Conservation (phyloP, 1,140 invertebrate species). For the Epicauta chinensis region DNA sequence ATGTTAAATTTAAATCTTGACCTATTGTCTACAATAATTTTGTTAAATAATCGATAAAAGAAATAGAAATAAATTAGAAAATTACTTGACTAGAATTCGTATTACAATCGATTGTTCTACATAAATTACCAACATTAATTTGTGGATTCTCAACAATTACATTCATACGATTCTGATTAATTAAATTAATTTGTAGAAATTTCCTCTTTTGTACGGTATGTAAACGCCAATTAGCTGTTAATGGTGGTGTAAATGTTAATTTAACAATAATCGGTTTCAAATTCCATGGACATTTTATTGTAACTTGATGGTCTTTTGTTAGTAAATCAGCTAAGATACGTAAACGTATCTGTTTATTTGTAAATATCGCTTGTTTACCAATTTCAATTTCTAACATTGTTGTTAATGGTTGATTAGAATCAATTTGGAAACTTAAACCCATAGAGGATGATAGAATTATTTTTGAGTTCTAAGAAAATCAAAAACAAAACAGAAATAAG, state of each 20-base stretch:
- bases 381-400: slow-evolving; percentile 57
- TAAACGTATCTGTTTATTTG: slow-evolving; percentile 54
- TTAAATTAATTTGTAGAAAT: slow-evolving; percentile 71
- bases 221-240: slow-evolving; percentile 70
- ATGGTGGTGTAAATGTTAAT: slow-evolving; percentile 74
- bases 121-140: slow-evolving; percentile 45
- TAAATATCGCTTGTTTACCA: slow-evolving; percentile 61
- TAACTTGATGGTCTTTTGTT: slow-evolving; percentile 65
- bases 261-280: slow-evolving; percentile 58
- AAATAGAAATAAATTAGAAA: neutral
- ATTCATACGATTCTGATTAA: slow-evolving; percentile 46
- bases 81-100: slow-evolving; percentile 48
- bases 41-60: neutral
- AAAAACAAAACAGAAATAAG: slow-evolving; percentile 10
- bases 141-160: slow-evolving; percentile 31
- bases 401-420: slow-evolving; percentile 39
- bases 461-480: slow-evolving; percentile 42
- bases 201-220: slow-evolving; percentile 76
- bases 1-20: slow-evolving; percentile 65
- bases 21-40: slow-evolving; percentile 48
- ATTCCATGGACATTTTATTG: slow-evolving; percentile 69
- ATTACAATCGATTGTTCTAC: slow-evolving; percentile 59
- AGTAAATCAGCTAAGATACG: slow-evolving; percentile 65
- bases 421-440: slow-evolving; percentile 47
- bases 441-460: slow-evolving; percentile 53